Percentiles rank a stretch among this genome's conserved stretches.
Conservation (phyloP, 2,113 vertebrate genomes). For the Cricetomys ansorgei region DNA sequence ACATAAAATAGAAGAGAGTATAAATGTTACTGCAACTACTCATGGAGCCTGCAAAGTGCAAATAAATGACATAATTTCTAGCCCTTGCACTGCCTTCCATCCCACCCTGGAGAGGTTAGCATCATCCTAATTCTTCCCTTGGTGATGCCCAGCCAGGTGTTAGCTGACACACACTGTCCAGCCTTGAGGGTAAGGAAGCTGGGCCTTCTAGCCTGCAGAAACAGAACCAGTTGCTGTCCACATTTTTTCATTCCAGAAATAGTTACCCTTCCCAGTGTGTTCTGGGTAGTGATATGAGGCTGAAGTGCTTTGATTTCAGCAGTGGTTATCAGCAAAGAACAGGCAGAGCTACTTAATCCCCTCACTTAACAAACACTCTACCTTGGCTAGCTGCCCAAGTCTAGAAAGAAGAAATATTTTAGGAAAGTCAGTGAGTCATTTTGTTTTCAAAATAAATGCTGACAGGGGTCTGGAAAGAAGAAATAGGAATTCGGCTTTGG, state of each 20-base stretch:
- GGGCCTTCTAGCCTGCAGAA: background rate
- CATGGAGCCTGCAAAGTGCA: background rate
- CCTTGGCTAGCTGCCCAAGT: background rate
- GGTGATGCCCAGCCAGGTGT: accelerated
- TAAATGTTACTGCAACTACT: background rate
- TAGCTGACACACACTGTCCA: background rate
- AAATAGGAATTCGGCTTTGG: background rate
- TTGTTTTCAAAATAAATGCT: constrained; percentile 71
- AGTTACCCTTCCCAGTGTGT: background rate
- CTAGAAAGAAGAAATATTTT: constrained; percentile 75
- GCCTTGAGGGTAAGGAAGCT: background rate
- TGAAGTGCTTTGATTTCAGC: constrained; percentile 62
- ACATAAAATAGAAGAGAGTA: background rate
- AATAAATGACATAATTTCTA: background rate
- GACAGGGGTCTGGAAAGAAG: constrained; percentile 10
- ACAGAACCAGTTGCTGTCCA: background rate
- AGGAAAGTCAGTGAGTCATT: constrained; percentile 40
- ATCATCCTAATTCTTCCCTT: no score
- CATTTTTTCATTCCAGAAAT: constrained; percentile 68
- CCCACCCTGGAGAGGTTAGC: background rate
- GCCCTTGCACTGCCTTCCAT: background rate
- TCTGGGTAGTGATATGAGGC: background rate
- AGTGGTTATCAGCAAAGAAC: constrained; percentile 45
- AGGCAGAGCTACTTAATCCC: constrained; percentile 48
- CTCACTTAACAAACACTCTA: constrained; percentile 66